A percentile compares a stretch with the other conserved stretches of the same genome.
Conservation (phyloP, 2,888 invertebrate genomes). For the Spatulosminthurus flaviceps region DNA sequence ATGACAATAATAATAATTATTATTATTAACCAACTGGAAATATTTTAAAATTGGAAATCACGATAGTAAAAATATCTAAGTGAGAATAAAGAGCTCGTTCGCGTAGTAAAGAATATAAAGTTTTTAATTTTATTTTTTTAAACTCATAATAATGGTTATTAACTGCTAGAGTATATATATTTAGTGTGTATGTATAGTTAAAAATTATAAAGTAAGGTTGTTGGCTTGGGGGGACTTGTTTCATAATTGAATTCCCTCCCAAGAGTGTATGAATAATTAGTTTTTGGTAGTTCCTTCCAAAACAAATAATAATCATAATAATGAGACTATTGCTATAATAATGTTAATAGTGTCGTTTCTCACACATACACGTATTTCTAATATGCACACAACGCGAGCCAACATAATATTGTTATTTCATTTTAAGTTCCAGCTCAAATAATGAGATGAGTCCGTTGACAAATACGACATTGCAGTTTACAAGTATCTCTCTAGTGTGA, state of each 20-base stretch:
- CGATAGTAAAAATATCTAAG: too few relatives aligned
- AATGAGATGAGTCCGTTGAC: slow-evolving; percentile 37
- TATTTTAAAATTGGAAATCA: too few relatives aligned
- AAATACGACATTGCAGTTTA: not conserved
- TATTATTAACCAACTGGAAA: too few relatives aligned
- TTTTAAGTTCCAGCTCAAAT: slow-evolving; percentile 42
- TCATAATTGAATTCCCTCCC: not conserved
- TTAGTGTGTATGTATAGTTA: not conserved
- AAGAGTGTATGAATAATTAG: not conserved
- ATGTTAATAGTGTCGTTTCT: not conserved
- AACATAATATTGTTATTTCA: not conserved
- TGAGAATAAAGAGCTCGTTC: not conserved
- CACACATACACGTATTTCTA: not conserved
- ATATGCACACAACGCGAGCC: not conserved
- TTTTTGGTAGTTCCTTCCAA: slow-evolving; percentile 1
- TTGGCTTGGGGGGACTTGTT: not conserved
- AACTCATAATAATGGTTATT: not conserved
- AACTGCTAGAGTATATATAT: not conserved
- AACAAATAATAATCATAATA: too few relatives aligned
- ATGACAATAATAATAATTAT: too few relatives aligned
- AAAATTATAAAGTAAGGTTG: slow-evolving; percentile 1
- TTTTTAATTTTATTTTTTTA: slow-evolving; percentile 19
- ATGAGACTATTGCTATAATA: too few relatives aligned
- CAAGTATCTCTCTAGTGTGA: too few relatives aligned
- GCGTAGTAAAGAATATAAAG: slow-evolving; percentile 25